phyloP scores from a whole-genome alignment of 1,140 invertebrate species.

The Meloidogyne exigua region DNA sequence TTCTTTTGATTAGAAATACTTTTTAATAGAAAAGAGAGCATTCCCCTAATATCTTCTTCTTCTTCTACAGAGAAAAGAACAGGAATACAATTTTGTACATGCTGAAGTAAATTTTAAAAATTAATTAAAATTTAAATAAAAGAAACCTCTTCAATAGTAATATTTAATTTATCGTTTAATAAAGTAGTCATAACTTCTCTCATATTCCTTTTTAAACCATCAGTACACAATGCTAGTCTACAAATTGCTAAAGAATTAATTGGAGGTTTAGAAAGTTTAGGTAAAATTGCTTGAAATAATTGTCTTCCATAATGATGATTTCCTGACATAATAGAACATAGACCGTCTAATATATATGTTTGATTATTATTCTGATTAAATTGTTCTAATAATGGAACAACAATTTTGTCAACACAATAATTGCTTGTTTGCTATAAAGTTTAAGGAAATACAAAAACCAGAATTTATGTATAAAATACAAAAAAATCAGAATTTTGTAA shows the following conservation, averaged over 20 bases:
- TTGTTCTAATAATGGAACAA: constrained; percentile 82
- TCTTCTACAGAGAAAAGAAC: constrained; percentile 79
- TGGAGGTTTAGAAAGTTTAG: constrained; percentile 71
- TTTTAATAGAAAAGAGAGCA: constrained; percentile 44
- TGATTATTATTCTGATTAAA: constrained; percentile 71
- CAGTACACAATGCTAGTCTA: constrained; percentile 85
- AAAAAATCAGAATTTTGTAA: too few relatives aligned
- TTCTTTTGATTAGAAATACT: constrained; percentile 16
- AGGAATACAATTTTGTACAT: constrained; percentile 87
- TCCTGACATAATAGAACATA: constrained; percentile 33
- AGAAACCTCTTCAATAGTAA: constrained; percentile 71
- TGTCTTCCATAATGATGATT: constrained; percentile 81
- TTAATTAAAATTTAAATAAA: background rate
- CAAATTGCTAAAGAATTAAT: constrained; percentile 90
- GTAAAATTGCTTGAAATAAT: constrained; percentile 89
- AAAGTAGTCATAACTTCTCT: constrained; percentile 86
- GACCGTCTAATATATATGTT: constrained; percentile 38
- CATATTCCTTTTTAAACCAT: constrained; percentile 85
- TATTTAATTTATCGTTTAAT: constrained; percentile 46
- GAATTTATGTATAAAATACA: too few relatives aligned
- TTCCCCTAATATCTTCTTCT: constrained; percentile 45
- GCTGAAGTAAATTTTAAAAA: constrained; percentile 63
- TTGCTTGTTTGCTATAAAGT: constrained; percentile 68
- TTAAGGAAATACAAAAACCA: too few relatives aligned
- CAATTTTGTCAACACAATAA: constrained; percentile 91